Conservation (phyloP, 1,140 invertebrate genomes). For the Drosophila yakuba region DNA sequence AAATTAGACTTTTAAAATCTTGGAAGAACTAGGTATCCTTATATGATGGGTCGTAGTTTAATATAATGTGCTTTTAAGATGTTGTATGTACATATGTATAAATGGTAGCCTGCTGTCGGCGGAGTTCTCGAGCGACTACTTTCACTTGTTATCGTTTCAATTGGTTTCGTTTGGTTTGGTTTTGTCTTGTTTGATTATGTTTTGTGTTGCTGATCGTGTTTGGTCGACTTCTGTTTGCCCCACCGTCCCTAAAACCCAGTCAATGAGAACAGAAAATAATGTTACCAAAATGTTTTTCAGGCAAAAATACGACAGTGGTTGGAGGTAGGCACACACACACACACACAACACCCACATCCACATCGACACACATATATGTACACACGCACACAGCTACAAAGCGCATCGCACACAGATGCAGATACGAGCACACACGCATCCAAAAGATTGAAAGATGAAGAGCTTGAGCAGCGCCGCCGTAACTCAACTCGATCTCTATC, state of each 20-base stretch:
- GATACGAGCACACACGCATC: slow-evolving; percentile 16
- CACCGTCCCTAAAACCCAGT: not conserved
- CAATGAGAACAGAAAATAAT: slow-evolving; percentile 56
- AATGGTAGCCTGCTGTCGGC: not conserved
- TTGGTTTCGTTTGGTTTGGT: slow-evolving; percentile 24
- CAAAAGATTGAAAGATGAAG: slow-evolving; percentile 39
- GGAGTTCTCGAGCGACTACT: slow-evolving; percentile 2
- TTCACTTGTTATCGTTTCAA: slow-evolving; percentile 21
- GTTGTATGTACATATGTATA: no score
- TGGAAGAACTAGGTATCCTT: no score
- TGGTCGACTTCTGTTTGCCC: slow-evolving; percentile 9
- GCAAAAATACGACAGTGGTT: slow-evolving; percentile 90
- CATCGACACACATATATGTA: no score
- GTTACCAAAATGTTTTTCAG: slow-evolving; percentile 85
- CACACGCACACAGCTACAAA: slow-evolving; percentile 12
- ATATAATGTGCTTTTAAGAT: no score
- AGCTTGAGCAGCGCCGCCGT: slow-evolving; percentile 48
- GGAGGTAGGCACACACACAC: slow-evolving; percentile 87
- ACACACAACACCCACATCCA: slow-evolving; percentile 16
- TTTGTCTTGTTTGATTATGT: slow-evolving; percentile 13
- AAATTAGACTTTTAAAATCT: no score
- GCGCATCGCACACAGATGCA: slow-evolving; percentile 6
- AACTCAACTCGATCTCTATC: slow-evolving; percentile 36
- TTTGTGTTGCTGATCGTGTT: slow-evolving; percentile 26
- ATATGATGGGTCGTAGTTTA: no score